A percentile compares a stretch with the other conserved stretches of the same genome.
Conservation (phyloP, 2,797 vertebrate genomes). For the Takifugu ocellatus region DNA sequence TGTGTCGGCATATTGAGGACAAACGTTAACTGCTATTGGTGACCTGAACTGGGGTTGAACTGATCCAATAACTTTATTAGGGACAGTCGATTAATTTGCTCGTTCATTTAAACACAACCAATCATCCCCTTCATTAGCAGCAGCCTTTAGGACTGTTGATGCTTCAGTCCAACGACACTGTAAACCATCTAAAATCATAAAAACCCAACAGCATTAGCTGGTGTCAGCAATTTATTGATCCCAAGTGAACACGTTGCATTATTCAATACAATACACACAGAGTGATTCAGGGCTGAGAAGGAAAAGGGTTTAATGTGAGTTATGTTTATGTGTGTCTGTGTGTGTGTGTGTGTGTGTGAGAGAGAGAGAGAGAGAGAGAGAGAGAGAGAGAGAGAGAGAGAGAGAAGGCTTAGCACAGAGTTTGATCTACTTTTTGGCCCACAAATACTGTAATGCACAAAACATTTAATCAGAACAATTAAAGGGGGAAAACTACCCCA, state of each 20-base stretch:
- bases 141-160: neutral
- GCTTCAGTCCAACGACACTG: neutral
- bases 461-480: too few species aligned
- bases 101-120: conserved; percentile 21
- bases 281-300: neutral
- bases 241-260: neutral
- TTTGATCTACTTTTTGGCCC: too few species aligned
- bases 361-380: too few species aligned
- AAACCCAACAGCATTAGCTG: neutral
- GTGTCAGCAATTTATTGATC: conserved; percentile 6
- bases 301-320: neutral
- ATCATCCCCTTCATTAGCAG: conserved; percentile 1
- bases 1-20: neutral
- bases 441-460: too few species aligned
- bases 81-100: neutral
- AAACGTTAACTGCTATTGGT: neutral
- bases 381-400: too few species aligned
- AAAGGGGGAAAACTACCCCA: too few species aligned
- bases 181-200: neutral
- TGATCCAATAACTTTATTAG: neutral
- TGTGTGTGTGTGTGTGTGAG: neutral
- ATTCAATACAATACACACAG: conserved; percentile 2
- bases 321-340: neutral
- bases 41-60: neutral
- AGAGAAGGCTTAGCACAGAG: neutral